These are phyloP conservation scores for Hyles vespertilio DNA, from an alignment of 1,140 invertebrate species.

Conservation along the genomic window DNA sequence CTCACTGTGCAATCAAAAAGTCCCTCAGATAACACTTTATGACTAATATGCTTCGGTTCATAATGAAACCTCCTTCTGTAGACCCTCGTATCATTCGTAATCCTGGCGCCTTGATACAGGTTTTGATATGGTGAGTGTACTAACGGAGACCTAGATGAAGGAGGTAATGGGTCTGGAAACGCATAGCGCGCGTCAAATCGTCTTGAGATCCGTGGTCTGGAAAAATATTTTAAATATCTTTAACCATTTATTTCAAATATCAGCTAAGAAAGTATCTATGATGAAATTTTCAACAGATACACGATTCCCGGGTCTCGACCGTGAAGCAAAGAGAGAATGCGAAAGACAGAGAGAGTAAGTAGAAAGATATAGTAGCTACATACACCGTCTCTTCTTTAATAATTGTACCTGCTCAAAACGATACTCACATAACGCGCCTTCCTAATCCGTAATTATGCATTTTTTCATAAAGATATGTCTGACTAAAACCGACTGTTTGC, in stretches of 20 bases:
- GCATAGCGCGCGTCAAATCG: conserved; percentile 2
- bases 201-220: not conserved
- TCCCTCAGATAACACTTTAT: conserved; percentile 32
- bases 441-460: conserved; percentile 26
- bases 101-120: conserved; percentile 37
- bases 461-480: conserved; percentile 30
- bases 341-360: too few species aligned
- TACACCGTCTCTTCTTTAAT: not conserved
- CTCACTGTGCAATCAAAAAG: conserved; percentile 43
- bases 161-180: conserved; percentile 31
- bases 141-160: not conserved
- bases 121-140: conserved; percentile 25
- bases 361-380: too few species aligned
- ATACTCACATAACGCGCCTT: conserved; percentile 32
- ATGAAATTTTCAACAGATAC: too few species aligned
- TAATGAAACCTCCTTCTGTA: conserved; percentile 38
- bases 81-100: conserved; percentile 31
- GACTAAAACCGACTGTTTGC: conserved; percentile 15
- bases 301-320: too few species aligned
- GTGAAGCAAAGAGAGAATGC: too few species aligned
- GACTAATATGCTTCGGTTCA: conserved; percentile 16
- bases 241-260: too few species aligned
- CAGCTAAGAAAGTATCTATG: too few species aligned
- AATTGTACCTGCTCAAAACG: not conserved
- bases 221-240: not conserved